A percentile compares a stretch with the other conserved stretches of the same genome.
Conservation (phyloP, 1,140 invertebrate genomes). For the Doryteuthis pealeii region DNA sequence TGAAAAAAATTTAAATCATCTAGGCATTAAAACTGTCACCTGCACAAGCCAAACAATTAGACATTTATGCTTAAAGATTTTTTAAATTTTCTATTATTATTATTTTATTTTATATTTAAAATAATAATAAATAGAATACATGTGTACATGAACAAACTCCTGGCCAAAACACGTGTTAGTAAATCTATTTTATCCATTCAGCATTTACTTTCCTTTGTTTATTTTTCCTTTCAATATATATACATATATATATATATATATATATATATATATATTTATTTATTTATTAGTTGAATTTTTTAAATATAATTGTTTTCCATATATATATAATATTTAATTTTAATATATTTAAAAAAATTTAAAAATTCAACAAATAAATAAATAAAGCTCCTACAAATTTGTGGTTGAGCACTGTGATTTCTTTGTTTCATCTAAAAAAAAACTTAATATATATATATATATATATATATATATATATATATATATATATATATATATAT, state of each 20-base stretch:
- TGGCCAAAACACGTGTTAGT: no score
- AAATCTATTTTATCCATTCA: no score
- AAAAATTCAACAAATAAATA: not conserved
- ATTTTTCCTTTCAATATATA: no score
- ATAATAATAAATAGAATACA: not conserved
- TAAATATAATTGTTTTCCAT: no score
- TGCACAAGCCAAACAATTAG: no score
- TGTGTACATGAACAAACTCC: not conserved
- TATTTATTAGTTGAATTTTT: not conserved
- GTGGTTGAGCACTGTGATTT: no score
- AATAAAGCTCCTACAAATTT: no score
- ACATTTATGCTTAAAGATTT: not conserved
- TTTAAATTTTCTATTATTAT: not conserved
- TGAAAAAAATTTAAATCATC: no score
- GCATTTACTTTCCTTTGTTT: no score
- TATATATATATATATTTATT: not conserved
- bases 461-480: not conserved
- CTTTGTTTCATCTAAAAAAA: no score
- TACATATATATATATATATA: not conserved
- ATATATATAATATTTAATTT: not conserved
- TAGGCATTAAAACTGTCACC: no score
- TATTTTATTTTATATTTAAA: not conserved
- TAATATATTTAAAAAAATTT: not conserved
- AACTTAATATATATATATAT: no score
- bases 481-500: slow-evolving; percentile 1